phyloP scores from a whole-genome alignment of 2,888 invertebrate genomes.

The Therioaphis trifolii region DNA sequence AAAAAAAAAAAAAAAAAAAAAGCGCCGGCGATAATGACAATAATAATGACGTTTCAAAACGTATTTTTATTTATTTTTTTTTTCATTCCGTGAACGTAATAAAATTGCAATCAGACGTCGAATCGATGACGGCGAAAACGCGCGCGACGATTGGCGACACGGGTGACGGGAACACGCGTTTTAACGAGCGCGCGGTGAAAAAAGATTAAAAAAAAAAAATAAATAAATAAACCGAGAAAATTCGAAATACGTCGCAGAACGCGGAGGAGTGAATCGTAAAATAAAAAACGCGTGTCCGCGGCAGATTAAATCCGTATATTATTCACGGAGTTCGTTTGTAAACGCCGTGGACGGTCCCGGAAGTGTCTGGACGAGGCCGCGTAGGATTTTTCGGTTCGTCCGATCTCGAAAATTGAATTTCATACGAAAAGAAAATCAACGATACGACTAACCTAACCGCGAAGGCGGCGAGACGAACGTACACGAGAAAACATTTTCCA shows the following conservation, averaged over 20 bases:
- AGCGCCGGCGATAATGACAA: too few species aligned
- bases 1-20: too few species aligned
- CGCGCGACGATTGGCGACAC: too few species aligned
- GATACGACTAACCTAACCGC: background rate
- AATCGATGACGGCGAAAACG: background rate
- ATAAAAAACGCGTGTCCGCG: background rate
- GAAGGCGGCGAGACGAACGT: background rate
- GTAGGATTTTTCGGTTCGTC: background rate
- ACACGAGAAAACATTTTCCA: background rate
- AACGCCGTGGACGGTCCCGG: background rate
- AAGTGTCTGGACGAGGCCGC: background rate
- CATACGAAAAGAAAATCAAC: background rate
- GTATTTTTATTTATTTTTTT: too few species aligned
- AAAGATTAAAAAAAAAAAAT: background rate
- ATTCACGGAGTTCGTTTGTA: background rate
- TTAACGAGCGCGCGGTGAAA: background rate
- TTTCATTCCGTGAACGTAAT: background rate
- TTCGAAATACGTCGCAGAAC: too few species aligned
- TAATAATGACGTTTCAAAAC: too few species aligned
- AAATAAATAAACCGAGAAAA: background rate
- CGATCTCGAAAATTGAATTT: conserved; percentile 6
- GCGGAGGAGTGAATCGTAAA: background rate
- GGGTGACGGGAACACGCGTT: too few species aligned
- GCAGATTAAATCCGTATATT: conserved; percentile 14
- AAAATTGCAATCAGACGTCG: background rate